Conservation (phyloP, 2,113 vertebrate species). For the Anoplopoma fimbria region DNA sequence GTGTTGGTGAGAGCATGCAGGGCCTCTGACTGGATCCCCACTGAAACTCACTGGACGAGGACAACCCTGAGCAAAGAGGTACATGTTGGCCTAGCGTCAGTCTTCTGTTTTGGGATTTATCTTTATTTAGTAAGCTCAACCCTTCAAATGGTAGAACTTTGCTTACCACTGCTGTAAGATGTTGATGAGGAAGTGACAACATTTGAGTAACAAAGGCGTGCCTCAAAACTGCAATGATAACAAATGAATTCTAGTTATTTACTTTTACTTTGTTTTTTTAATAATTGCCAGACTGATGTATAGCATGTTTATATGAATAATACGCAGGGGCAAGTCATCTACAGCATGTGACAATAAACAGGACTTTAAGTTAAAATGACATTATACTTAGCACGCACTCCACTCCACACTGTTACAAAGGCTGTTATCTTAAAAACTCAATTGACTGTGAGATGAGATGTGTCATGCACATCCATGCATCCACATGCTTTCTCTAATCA, state of each 20-base stretch:
- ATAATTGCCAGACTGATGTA: too few species aligned
- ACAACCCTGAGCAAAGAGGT: conserved; percentile 30
- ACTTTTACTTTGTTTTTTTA: not conserved
- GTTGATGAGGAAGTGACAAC: not conserved
- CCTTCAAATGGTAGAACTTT: not conserved
- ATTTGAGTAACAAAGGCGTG: not conserved
- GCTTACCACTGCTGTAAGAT: not conserved
- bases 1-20: not conserved
- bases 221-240: not conserved
- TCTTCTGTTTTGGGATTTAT: not conserved
- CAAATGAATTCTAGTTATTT: not conserved
- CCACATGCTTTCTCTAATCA: not conserved
- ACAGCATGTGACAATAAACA: not conserved
- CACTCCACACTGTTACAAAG: not conserved
- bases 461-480: not conserved
- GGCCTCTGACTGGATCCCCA: not conserved
- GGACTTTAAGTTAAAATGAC: not conserved
- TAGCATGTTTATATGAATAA: too few species aligned
- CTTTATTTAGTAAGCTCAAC: not conserved
- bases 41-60: not conserved
- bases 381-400: too few species aligned
- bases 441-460: not conserved
- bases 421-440: not conserved
- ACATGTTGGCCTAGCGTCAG: not conserved
- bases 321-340: too few species aligned